phyloP scores from a whole-genome alignment of 2,888 invertebrate genomes.

The Chironomus riparius region DNA sequence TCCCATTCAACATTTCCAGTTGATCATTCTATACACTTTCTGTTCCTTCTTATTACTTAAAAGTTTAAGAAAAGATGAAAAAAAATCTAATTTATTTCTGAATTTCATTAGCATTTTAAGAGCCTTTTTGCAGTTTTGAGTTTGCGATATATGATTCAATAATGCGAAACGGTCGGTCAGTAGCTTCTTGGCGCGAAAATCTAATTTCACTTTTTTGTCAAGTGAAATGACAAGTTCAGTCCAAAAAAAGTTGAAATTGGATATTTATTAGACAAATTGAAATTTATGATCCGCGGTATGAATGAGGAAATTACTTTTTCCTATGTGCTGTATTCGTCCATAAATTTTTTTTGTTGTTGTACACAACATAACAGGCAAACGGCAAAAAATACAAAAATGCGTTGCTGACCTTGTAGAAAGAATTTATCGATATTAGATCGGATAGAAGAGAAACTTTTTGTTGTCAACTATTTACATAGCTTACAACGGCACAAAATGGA shows the following conservation, averaged over 20 bases:
- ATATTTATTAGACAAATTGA: constrained; percentile 26
- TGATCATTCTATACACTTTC: neutral
- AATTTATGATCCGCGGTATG: constrained; percentile 21
- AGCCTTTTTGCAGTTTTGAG: neutral
- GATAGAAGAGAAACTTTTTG: neutral
- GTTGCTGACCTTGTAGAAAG: neutral
- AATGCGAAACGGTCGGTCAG: no score
- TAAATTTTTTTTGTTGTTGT: neutral
- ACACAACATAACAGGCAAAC: neutral
- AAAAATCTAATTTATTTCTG: neutral
- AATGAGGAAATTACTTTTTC: constrained; percentile 24
- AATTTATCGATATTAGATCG: neutral
- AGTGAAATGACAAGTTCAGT: no score
- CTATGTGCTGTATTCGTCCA: neutral
- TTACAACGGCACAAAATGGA: neutral
- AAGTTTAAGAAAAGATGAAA: neutral
- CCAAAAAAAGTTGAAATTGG: constrained; percentile 8
- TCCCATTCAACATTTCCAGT: neutral
- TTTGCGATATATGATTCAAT: no score
- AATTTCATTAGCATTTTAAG: neutral
- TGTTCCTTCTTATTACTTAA: no score
- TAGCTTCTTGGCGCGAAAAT: no score
- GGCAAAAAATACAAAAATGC: neutral
- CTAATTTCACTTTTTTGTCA: no score
- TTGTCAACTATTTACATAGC: neutral